Evolutionary conservation across 2,888 invertebrate genomes (phyloP).

Genomic region (Agapetus fuscipes): DNA sequence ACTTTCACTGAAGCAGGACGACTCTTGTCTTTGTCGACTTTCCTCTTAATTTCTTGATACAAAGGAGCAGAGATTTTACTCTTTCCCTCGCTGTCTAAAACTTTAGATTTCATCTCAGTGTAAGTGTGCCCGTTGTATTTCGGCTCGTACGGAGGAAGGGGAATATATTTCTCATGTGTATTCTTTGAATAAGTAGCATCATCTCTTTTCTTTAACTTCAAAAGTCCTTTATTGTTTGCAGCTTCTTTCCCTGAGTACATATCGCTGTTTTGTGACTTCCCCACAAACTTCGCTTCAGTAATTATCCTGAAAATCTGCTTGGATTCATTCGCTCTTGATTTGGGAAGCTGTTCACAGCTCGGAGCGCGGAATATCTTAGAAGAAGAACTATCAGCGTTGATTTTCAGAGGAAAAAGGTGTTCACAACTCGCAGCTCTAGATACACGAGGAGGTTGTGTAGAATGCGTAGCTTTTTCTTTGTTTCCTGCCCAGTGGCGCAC

Average conservation of each 20-base stretch:
- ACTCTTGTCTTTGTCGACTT: conserved; percentile 33
- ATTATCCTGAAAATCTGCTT: conserved; percentile 40
- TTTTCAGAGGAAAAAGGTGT: conserved; percentile 36
- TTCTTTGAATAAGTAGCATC: conserved; percentile 29
- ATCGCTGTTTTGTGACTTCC: conserved; percentile 33
- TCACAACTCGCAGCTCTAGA: conserved; percentile 44
- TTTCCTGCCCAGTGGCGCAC: conserved; percentile 45
- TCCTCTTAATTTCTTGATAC: conserved; percentile 32
- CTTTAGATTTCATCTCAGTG: conserved; percentile 37
- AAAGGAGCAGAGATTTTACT: conserved; percentile 29
- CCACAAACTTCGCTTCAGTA: conserved; percentile 35
- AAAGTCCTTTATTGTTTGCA: conserved; percentile 26
- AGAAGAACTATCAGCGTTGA: conserved; percentile 33
- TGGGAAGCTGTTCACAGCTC: conserved; percentile 38
- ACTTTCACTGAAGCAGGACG: conserved; percentile 25
- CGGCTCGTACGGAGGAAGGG: conserved; percentile 29
- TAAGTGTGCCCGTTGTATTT: conserved; percentile 33
- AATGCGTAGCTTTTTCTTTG: conserved; percentile 36
- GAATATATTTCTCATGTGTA: conserved; percentile 41
- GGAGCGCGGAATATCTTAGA: conserved; percentile 40
- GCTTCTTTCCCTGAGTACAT: conserved; percentile 31
- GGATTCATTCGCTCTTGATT: conserved; percentile 31
- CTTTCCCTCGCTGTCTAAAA: conserved; percentile 30
- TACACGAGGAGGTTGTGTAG: conserved; percentile 26
- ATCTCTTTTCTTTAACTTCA: conserved; percentile 39